phyloP scores from a whole-genome alignment of 2,113 vertebrate species.

The Spheniscus mendiculus region DNA sequence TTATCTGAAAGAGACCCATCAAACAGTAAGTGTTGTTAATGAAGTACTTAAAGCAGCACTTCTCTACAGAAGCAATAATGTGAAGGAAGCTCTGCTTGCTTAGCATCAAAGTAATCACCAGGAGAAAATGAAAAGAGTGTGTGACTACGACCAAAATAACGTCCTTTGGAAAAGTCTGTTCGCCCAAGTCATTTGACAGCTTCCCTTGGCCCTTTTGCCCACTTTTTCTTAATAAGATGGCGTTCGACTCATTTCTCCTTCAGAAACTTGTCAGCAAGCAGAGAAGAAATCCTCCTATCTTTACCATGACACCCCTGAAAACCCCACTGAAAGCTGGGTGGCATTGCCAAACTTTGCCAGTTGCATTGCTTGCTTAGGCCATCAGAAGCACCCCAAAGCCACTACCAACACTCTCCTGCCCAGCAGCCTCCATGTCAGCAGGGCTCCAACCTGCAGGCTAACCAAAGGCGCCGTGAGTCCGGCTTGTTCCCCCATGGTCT shows the following conservation, averaged over 20 bases:
- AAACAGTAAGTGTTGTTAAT: not conserved
- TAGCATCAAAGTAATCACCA: not conserved
- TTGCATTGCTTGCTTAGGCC: not conserved
- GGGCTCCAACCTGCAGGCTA: not conserved
- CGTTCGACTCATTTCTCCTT: accelerated
- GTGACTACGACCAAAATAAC: not conserved
- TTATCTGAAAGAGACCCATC: not conserved
- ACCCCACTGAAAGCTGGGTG: not conserved
- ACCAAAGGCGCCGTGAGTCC: accelerated
- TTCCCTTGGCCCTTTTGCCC: not conserved
- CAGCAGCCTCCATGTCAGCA: not conserved
- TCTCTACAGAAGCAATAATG: not conserved
- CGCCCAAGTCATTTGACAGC: not conserved
- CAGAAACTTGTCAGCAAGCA: not conserved
- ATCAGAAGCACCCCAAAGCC: not conserved
- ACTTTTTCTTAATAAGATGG: not conserved
- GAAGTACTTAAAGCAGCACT: not conserved
- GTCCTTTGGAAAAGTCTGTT: not conserved
- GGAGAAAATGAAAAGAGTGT: not conserved
- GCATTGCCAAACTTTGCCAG: not conserved
- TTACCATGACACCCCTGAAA: not conserved
- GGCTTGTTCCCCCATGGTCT: accelerated
- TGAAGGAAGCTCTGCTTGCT: not conserved
- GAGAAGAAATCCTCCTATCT: not conserved
- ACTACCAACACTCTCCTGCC: accelerated